Conservation (phyloP, 2,113 vertebrate species). For the Synodontis membranacea region DNA sequence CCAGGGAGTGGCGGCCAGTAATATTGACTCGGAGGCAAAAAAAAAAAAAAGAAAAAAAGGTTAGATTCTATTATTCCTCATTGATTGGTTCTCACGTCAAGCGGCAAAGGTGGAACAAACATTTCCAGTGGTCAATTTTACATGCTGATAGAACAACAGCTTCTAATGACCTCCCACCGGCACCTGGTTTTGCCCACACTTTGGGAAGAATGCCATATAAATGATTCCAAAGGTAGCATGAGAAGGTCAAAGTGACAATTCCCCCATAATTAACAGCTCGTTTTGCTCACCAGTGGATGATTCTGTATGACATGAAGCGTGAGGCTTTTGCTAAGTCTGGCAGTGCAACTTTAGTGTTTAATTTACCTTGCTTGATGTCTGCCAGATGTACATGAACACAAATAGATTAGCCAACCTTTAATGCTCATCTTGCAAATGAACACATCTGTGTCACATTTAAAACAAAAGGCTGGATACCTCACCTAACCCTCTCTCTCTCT, state of each 20-base stretch:
- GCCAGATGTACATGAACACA: constrained; percentile 52
- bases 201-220: constrained; percentile 37
- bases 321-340: constrained; percentile 50
- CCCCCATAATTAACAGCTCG: constrained; percentile 31
- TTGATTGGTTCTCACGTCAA: constrained; percentile 48
- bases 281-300: constrained; percentile 50
- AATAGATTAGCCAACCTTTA: constrained; percentile 52
- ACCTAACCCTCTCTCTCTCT: constrained; percentile 30
- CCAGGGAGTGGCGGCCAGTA: constrained; percentile 48
- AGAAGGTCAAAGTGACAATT: constrained; percentile 52
- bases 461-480: constrained; percentile 54
- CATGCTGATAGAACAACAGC: constrained; percentile 46
- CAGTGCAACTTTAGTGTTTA: constrained; percentile 53
- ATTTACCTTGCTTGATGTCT: constrained; percentile 58
- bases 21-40: constrained; percentile 39
- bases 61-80: constrained; percentile 53
- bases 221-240: constrained; percentile 34
- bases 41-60: no score
- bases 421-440: constrained; percentile 59
- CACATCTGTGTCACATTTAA: constrained; percentile 58
- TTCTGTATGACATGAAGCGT: constrained; percentile 47
- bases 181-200: constrained; percentile 37
- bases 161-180: constrained; percentile 43
- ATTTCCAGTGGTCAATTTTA: constrained; percentile 46
- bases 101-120: constrained; percentile 44